A percentile compares a stretch with the other conserved stretches of the same genome.
phyloP scores from a whole-genome alignment of 2,888 invertebrate genomes.

The Podotricha telesiphe region DNA sequence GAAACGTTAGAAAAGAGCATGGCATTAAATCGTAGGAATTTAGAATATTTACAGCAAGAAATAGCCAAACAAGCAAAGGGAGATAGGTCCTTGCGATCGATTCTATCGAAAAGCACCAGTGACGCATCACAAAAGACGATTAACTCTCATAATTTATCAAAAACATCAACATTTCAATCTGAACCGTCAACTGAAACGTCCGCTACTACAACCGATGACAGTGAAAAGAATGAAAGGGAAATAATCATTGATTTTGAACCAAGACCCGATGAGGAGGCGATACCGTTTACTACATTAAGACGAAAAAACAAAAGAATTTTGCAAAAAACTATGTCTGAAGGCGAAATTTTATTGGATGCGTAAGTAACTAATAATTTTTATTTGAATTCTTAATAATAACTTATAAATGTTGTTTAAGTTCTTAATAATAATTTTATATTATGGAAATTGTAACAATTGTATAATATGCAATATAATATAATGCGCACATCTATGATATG shows the following conservation, averaged over 20 bases:
- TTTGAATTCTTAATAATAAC: too few species aligned
- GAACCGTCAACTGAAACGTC: constrained; percentile 81
- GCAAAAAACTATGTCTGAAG: constrained; percentile 91
- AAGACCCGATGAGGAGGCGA: constrained; percentile 85
- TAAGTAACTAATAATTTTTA: too few species aligned
- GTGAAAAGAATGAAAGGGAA: constrained; percentile 88
- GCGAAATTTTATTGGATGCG: constrained; percentile 88
- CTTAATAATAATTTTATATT: neutral
- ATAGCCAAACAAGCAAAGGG: constrained; percentile 77
- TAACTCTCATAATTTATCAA: constrained; percentile 73
- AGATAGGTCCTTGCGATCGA: constrained; percentile 70
- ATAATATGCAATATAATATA: too few species aligned
- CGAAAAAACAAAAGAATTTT: constrained; percentile 82
- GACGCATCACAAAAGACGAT: constrained; percentile 75
- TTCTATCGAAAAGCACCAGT: constrained; percentile 75
- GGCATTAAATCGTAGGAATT: constrained; percentile 77
- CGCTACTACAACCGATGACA: constrained; percentile 78
- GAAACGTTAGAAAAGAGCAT: constrained; percentile 81
- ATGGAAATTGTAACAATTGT: too few species aligned
- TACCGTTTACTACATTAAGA: constrained; percentile 83
- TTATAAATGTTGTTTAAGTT: too few species aligned
- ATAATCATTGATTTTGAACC: constrained; percentile 95
- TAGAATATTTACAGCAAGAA: constrained; percentile 81
- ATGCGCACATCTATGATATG: neutral
- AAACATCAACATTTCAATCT: constrained; percentile 81